Evolutionary conservation across 2,113 vertebrate species (phyloP), one percentile per base, ranked within the genome.

Genomic region (Dryoscopus gambensis): DNA sequence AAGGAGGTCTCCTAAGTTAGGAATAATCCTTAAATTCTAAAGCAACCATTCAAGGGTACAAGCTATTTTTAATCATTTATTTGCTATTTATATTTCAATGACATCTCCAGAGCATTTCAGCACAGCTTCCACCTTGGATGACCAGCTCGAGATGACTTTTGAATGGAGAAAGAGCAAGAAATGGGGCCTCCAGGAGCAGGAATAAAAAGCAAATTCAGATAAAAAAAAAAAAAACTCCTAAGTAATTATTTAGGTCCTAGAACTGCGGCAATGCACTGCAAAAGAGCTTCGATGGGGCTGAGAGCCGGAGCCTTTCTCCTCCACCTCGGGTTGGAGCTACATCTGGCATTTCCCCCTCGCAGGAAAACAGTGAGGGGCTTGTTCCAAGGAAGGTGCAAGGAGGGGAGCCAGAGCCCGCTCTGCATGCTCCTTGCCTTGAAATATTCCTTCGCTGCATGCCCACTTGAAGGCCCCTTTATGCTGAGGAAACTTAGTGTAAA

Each of bases 381-480:
- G 96, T 96, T 97, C 90, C 71, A 56, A 24, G 80, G 86, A 97
- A 96, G 96, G 95, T 93, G 95, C 90, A 85, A 95, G 95, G 87
- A 94, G 90, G 89, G 91, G 44, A 96, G 91, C 3, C 53, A 95
- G 74, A 85, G 87, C 84, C 80, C 2, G 57, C 93, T 96, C 92
- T 80, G 90, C 93, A 93, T 53, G 95, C 92, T 96, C 84, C 79
- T 91, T 85, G 81, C 95, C 91, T 90, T 85, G 87, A 96, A 96
- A 96, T 97, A 95, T 93, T 90, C 95, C 93, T 64, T 91, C 95
- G 18, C 93, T 96, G 95, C 95, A 94, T 87, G 92, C 90, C 90
- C 95, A 97, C 95, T 97, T 95, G 96, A 96, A 97, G 90, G 96
- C 82, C 71, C 96, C 92, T 94, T 97, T 96, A 95, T 96, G 90